Base-by-base conservation (phyloP, 2,888 invertebrate genomes). In the Yponomeuta cagnagella region DNA sequence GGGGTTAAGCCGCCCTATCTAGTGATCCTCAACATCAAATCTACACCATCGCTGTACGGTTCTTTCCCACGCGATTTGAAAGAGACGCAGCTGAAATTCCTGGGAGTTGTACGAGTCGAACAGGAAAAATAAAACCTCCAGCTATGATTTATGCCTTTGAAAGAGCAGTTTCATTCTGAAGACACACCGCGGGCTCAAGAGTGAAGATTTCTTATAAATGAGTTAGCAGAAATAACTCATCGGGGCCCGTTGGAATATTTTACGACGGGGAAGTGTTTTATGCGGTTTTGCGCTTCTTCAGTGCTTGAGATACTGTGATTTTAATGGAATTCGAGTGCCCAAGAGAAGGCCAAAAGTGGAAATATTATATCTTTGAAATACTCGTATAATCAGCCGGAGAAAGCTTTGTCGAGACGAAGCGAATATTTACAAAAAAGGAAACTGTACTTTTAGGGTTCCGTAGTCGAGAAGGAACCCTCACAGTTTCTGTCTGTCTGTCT, bases 131-230 rank as follows among this genome's bases (percentile, higher is more conserved):
- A 69, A 63, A 63, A 69, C 33, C 69, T 63, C 63, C 10, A 12
- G 63, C 63, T 10, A 63, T 63, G 69, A 69, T 69, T 69, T 63
- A 69, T 69, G 69, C 69, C 37, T 69, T 69, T 63, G 69, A 69
- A 69, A 69, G 69, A 69, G 69, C 69, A 69, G 69, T 69, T 68
- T 69, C 63, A 33, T 69, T 69, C 23, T 43, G 10, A 52, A 69
- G 43, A 63, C 69, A 37, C 63, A 52, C 48, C 33, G 68, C 48
- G 48, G 52, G 68, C 68, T 12, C 52, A 58, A 58, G 52, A 48
- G 48, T 48, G 31, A 52, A 52, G 52, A 68, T 52, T 43, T 43
- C n/a, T 68, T 30, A 68, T 68, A 68, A 68, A 68, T 68, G 68
- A 68, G 68, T 68, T 68, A 68, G 68, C 52, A 52, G 52, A 58